phyloP scores from a whole-genome alignment of 2,113 vertebrate species.

The Notechis scutatus region DNA sequence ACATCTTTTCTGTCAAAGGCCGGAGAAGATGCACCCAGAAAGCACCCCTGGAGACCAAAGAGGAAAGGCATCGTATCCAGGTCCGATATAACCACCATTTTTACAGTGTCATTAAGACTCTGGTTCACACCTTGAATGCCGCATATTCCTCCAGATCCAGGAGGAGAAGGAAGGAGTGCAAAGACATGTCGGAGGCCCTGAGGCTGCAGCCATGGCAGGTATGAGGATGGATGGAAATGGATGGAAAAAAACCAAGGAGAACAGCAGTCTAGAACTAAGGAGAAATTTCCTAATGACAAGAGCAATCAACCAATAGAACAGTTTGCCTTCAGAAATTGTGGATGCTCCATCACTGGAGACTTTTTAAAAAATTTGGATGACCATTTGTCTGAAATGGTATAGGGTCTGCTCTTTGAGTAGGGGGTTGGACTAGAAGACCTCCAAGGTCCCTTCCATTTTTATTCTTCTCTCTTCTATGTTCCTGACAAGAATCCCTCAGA shows the following conservation, averaged over 20 bases:
- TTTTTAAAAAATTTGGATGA: background rate
- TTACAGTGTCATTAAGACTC: background rate
- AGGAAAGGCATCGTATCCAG: background rate
- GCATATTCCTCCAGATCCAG: background rate
- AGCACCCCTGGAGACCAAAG: background rate
- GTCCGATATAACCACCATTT: background rate
- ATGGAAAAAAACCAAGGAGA: background rate
- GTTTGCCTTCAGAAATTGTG: background rate
- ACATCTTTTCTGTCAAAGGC: background rate
- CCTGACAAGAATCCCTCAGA: no score
- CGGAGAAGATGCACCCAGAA: background rate
- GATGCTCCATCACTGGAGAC: background rate
- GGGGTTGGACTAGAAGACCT: background rate
- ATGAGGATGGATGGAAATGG: background rate
- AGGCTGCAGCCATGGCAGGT: background rate
- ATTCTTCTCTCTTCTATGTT: no score
- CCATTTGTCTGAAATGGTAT: background rate
- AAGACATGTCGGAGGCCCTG: no score
- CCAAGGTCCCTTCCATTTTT: no score
- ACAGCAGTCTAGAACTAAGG: background rate
- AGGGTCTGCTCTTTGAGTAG: background rate
- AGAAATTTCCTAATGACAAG: background rate
- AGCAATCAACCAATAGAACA: background rate
- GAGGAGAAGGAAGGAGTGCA: background rate
- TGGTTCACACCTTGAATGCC: background rate